Conservation (phyloP, 1,140 invertebrate genomes). For the Carposina sasakii region DNA sequence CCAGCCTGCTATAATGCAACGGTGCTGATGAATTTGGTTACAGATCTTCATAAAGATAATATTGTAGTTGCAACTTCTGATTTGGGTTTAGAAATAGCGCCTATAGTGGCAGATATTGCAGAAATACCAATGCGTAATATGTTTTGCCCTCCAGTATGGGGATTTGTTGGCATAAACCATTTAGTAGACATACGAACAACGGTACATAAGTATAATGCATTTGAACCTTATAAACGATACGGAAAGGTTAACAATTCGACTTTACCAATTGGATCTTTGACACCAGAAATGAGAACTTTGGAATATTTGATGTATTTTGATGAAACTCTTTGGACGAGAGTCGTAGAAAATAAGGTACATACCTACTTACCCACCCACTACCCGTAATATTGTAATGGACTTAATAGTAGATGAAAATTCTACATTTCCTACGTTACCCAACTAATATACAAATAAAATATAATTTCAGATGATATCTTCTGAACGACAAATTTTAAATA, state of each 20-base stretch:
- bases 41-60: slow-evolving; percentile 50
- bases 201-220: slow-evolving; percentile 59
- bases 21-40: slow-evolving; percentile 50
- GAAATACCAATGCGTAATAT: slow-evolving; percentile 59
- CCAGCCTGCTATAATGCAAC: slow-evolving; percentile 70
- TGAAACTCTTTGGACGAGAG: slow-evolving; percentile 45
- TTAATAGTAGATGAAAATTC: no score
- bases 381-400: no score
- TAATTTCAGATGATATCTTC: no score
- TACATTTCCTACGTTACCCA: no score
- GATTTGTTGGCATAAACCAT: slow-evolving; percentile 69
- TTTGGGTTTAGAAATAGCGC: slow-evolving; percentile 55
- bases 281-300: slow-evolving; percentile 61
- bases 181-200: slow-evolving; percentile 64
- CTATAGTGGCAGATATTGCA: slow-evolving; percentile 46
- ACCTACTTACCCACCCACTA: no score
- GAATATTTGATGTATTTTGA: slow-evolving; percentile 61
- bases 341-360: slow-evolving; percentile 46
- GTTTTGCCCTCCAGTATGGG: slow-evolving; percentile 73
- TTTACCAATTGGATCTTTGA: slow-evolving; percentile 57
- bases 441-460: no score
- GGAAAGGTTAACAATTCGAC: slow-evolving; percentile 52
- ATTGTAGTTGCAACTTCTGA: slow-evolving; percentile 70
- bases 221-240: slow-evolving; percentile 57
- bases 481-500: no score